Evolutionary conservation across 2,888 invertebrate genomes (phyloP).

Genomic region (Dynastes tityus): DNA sequence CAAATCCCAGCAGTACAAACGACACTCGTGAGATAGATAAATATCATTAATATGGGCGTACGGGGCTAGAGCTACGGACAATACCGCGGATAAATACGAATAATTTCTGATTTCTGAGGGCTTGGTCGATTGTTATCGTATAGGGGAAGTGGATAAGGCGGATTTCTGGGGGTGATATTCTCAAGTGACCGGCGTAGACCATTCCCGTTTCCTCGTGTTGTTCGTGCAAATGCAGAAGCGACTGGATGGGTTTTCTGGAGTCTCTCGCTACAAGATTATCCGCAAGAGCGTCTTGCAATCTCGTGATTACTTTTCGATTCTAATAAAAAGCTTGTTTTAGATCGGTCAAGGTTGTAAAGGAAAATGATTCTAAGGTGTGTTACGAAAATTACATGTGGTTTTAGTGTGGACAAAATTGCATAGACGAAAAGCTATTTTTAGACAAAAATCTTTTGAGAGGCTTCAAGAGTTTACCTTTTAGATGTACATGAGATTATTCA

Average conservation of each 20-base stretch:
- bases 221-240: constrained; percentile 11
- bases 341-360: too few relatives aligned
- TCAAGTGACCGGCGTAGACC: not conserved
- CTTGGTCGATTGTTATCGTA: constrained; percentile 2
- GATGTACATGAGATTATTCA: too few relatives aligned
- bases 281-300: too few relatives aligned
- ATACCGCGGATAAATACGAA: constrained; percentile 44
- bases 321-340: too few relatives aligned
- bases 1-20: constrained; percentile 52
- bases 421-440: too few relatives aligned
- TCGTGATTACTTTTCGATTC: too few relatives aligned
- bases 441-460: too few relatives aligned
- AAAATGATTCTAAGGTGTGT: too few relatives aligned
- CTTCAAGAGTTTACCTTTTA: too few relatives aligned
- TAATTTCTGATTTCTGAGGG: constrained; percentile 48
- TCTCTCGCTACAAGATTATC: too few relatives aligned
- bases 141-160: not conserved
- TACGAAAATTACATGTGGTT: too few relatives aligned
- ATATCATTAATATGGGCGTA: constrained; percentile 52
- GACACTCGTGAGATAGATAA: constrained; percentile 53
- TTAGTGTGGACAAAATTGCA: too few relatives aligned
- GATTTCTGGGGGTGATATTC: not conserved
- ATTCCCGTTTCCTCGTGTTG: not conserved
- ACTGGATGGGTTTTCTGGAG: not conserved
- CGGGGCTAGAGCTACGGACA: constrained; percentile 13